A percentile compares a stretch with the other conserved stretches of the same genome.
Conservation (phyloP, 2,113 vertebrate species). For the Camelus bactrianus region DNA sequence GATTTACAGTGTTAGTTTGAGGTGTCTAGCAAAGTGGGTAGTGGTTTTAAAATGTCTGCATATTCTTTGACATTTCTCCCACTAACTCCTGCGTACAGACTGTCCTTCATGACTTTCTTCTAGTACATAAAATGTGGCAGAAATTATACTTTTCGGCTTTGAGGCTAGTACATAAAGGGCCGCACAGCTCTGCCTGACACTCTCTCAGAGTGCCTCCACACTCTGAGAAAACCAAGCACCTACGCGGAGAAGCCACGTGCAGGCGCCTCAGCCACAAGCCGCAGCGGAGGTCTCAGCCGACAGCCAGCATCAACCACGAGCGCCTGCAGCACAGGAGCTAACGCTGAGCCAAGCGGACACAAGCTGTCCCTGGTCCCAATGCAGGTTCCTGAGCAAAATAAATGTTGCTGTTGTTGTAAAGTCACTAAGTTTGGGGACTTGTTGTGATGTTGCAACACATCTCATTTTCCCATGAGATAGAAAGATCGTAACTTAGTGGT, state of each 20-base stretch:
- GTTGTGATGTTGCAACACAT: conserved; percentile 1
- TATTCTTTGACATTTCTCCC: neutral
- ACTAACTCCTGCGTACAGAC: neutral
- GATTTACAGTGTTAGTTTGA: too few relatives aligned
- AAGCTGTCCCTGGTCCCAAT: neutral
- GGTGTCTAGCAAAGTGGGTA: neutral
- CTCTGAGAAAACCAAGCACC: neutral
- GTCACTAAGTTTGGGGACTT: neutral
- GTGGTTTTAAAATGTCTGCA: neutral
- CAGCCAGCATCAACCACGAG: neutral
- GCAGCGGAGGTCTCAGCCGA: neutral
- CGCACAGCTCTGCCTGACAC: neutral
- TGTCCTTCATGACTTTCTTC: conserved; percentile 9
- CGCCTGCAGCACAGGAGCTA: neutral
- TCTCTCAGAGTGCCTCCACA: neutral
- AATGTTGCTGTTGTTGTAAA: neutral
- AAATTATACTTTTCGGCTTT: neutral
- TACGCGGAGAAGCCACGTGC: neutral
- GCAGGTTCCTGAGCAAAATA: neutral
- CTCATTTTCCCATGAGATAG: neutral
- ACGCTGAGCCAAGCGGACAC: neutral
- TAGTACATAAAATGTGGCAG: conserved; percentile 1
- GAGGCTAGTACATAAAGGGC: neutral
- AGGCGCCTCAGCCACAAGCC: neutral
- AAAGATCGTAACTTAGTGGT: neutral